These are phyloP conservation scores for Willowsia nigromaculata DNA, from an alignment of 2,888 invertebrate genomes.

Conservation along the genomic window DNA sequence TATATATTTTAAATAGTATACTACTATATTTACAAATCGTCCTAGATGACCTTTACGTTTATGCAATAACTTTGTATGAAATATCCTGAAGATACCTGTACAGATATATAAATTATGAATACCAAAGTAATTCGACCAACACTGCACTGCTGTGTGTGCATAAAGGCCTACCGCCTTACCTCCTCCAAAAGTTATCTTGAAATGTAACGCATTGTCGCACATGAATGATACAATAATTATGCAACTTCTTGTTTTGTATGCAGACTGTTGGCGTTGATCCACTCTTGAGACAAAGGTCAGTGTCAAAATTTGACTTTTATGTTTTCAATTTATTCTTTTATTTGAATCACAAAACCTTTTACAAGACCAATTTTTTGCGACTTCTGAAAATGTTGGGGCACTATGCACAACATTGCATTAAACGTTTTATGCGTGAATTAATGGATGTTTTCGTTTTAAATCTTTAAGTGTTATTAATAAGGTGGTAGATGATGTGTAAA, in stretches of 20 bases:
- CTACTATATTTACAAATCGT: neutral
- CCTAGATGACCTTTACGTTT: neutral
- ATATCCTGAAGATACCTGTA: neutral
- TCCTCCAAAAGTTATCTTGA: neutral
- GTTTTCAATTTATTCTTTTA: neutral
- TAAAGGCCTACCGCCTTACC: too few species aligned
- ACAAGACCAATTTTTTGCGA: neutral
- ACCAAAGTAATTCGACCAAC: too few species aligned
- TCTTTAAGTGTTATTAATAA: too few species aligned
- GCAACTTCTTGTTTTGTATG: conserved; percentile 20
- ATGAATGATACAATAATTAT: neutral
- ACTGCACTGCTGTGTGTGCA: too few species aligned
- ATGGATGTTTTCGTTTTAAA: too few species aligned
- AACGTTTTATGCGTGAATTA: neutral
- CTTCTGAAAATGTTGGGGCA: neutral
- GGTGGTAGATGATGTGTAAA: too few species aligned
- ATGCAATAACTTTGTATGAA: neutral
- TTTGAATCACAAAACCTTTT: neutral
- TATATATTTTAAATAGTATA: neutral
- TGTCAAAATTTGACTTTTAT: conserved; percentile 12
- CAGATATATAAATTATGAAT: too few species aligned
- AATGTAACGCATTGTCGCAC: neutral
- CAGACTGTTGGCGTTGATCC: conserved; percentile 92
- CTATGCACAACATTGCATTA: neutral
- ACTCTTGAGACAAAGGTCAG: conserved; percentile 89